These are phyloP conservation scores for Metopia argyrocephala DNA, from an alignment of 2,888 invertebrate species.

Conservation along the genomic window DNA sequence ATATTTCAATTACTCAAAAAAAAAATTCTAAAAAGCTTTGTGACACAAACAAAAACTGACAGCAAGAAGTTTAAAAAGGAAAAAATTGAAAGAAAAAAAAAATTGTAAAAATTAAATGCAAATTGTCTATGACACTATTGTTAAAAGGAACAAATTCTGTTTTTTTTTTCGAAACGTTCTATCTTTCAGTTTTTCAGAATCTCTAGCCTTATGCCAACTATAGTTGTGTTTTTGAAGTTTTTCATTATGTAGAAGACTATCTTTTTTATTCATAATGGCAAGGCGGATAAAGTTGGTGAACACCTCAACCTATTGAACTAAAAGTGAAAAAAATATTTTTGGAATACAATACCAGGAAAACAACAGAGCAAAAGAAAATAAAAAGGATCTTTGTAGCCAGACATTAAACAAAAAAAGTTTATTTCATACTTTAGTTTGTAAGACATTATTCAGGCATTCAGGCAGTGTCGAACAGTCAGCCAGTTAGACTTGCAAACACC, in stretches of 20 bases:
- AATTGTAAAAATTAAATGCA: conserved; percentile 45
- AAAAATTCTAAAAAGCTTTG: background rate
- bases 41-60: background rate
- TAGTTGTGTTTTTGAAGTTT: background rate
- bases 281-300: background rate
- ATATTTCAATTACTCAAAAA: conserved; percentile 44
- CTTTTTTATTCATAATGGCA: background rate
- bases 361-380: no score
- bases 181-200: no score
- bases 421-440: background rate
- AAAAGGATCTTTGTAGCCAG: background rate
- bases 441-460: background rate
- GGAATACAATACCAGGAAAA: background rate
- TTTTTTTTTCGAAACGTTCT: no score
- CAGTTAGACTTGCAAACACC: background rate
- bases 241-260: background rate
- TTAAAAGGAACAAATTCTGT: conserved; percentile 37
- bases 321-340: background rate
- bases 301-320: conserved; percentile 51
- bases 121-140: conserved; percentile 62
- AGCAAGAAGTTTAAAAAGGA: background rate
- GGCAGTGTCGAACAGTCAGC: background rate
- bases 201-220: no score
- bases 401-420: background rate
- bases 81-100: background rate